Evolutionary conservation across 2,113 vertebrate species (phyloP), one percentile per base, ranked within the genome.

Genomic region (Caloenas nicobarica): DNA sequence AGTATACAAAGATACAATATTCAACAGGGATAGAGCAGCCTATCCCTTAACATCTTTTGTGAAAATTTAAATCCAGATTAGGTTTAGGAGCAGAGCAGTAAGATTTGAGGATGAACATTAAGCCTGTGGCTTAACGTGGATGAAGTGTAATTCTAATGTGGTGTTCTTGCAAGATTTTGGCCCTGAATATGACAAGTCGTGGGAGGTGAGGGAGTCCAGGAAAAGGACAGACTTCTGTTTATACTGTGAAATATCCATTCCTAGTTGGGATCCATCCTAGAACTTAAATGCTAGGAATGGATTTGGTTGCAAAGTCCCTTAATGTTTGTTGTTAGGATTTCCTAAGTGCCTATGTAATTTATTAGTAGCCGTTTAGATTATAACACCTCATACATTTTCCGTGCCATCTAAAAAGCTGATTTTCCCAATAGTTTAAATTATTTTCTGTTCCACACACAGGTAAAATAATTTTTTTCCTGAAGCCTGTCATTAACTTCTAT

Each of bases 391-490:
- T 95, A 53, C 38, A 50, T 94, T 94, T 92, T 96, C 91, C 73
- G 40, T 79, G 69, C 91, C 13, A 3, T 50, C 24, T 33, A 90
- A 79, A 93, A 95, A 69, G 33, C 36, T 88, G 28, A 7, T 60
- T 91, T 92, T 97, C 87, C 28, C 58, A 89, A 62, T 96, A 96
- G 88, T 72, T 96, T 83, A 93, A 90, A 88, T 94, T 95, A 53
- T 89, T 84, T 13, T 91, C 44, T 80, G 21, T 95, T 89, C 72
- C 88, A 83, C 74, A 58, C 60, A 66, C 74, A 94, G 17, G 88
- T 86, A 88, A 79, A 89, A 23, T 21, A 54, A 64, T 86, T 82
- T 61, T 73, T 93, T 65, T 19, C 31, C 28, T 73, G 6, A 64
- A 78, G 9, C 77, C 9, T 57, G 10, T 69, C 5, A 1, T 74